A percentile compares a stretch with the other conserved stretches of the same genome.
Evolutionary conservation across 2,113 vertebrate species (phyloP).

Genomic region (Festucalex cinctus): DNA sequence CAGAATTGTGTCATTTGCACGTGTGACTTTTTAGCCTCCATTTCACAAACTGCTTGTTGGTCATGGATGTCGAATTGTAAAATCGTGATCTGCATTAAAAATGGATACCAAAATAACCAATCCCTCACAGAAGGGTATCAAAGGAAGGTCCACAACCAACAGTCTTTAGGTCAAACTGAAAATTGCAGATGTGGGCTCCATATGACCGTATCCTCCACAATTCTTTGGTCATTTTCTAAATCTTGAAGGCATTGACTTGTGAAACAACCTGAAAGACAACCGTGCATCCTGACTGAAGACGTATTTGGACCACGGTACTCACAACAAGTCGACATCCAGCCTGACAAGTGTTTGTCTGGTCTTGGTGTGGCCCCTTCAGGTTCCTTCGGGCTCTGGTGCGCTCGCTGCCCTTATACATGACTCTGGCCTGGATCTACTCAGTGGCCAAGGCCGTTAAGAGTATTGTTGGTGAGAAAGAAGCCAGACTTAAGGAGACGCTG

Average conservation of each 20-base stretch:
- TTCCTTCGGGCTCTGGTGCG: conserved; percentile 84
- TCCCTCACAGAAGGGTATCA: not conserved
- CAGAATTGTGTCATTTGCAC: not conserved
- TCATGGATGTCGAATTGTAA: not conserved
- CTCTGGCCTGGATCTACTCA: conserved; percentile 93
- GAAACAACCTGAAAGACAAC: not conserved
- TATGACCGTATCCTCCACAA: not conserved
- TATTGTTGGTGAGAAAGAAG: conserved; percentile 92
- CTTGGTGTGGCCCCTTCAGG: conserved; percentile 62
- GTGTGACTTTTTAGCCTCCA: not conserved
- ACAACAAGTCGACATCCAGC: not conserved
- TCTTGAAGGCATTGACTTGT: not conserved
- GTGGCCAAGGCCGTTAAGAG: conserved; percentile 92
- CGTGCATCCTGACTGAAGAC: too few relatives aligned
- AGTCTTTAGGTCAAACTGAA: not conserved
- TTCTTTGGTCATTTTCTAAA: not conserved
- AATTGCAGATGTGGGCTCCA: not conserved
- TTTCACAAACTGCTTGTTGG: not conserved
- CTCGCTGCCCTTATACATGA: conserved; percentile 92
- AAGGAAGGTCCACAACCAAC: too few relatives aligned
- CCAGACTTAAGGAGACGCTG: conserved; percentile 91
- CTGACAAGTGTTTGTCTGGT: conserved; percentile 17
- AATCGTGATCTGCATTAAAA: not conserved
- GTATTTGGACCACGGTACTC: not conserved
- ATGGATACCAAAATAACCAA: not conserved